Base-by-base conservation (phyloP, 2,888 invertebrate genomes). In the Oscheius sp. region DNA sequence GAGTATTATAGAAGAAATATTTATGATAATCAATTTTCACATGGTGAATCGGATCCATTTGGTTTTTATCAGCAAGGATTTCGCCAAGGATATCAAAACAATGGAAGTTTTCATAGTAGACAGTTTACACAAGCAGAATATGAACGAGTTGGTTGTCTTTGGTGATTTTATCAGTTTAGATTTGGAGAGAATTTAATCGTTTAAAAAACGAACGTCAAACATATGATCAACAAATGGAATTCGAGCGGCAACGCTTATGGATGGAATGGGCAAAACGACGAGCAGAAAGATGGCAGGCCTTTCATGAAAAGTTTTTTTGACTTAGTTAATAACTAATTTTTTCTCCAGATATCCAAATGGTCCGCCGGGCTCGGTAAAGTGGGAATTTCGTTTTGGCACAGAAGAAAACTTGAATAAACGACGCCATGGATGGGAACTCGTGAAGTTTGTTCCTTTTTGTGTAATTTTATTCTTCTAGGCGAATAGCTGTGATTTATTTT, bases 131-230 rank as follows among this genome's bases (percentile, higher is more conserved):
- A 67, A 51, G 38, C 36, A 5, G 67, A 67, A 32, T 67, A 49
- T 41, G 44, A 62, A 26, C 32, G 67, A 41, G 67, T 67, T 9
- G 9, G 51, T 20, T 17, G 17, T 4, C n/a, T n/a, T 47, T 47
- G 20, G 2, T 47, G 24, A 22, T 22, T 22, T 24, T 41, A 6
- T 36, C 36, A 9, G 36, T 33, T 70, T 64, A 20, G 72, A 72
- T 67, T 57, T 76, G 26, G 73, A 69, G 50, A 62, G 64, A 54
- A 49, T 76, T 62, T 72, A 72, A 63, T 68, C 65, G 45, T 38
- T 6, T 67, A 44, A 32, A 45, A 38, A 62, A 67, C n/a, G 26
- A 61, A 32, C 24, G 50, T 2, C 33, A 59, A 9, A 50, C 26
- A 8, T 33, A 61, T 26, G 62, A 61, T 24, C 61, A 51, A 30